phyloP scores from a whole-genome alignment of 2,888 invertebrate species.

The Nyleta sp. region DNA sequence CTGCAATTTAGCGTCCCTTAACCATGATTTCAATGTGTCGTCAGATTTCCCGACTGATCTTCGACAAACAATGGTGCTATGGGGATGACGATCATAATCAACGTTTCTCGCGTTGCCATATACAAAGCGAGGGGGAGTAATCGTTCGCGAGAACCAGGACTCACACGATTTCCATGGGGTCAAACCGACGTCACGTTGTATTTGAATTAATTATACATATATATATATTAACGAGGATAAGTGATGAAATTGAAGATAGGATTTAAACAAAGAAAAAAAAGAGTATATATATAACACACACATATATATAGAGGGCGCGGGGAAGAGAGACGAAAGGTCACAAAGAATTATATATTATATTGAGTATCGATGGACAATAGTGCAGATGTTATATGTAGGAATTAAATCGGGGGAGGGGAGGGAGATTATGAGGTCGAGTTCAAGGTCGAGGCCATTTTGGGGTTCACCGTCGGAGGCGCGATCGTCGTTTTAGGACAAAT shows the following conservation, averaged over 20 bases:
- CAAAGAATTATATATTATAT: constrained; percentile 68
- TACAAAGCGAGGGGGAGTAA: not conserved
- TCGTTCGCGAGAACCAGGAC: constrained; percentile 16
- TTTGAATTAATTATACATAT: constrained; percentile 52
- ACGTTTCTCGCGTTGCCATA: constrained; percentile 47
- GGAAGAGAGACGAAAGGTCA: constrained; percentile 53
- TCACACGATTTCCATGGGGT: constrained; percentile 39
- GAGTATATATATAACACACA: constrained; percentile 46
- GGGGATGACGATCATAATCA: constrained; percentile 17
- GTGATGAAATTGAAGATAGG: constrained; percentile 11
- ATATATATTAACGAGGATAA: constrained; percentile 57
- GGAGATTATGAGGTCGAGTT: constrained; percentile 31
- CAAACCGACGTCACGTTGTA: constrained; percentile 39
- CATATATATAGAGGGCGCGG: constrained; percentile 43
- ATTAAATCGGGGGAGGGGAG: constrained; percentile 19
- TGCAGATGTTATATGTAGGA: constrained; percentile 64
- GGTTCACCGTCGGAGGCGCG: constrained; percentile 29
- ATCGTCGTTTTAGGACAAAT: constrained; percentile 49
- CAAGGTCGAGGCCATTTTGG: constrained; percentile 25
- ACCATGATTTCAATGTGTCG: constrained; percentile 28
- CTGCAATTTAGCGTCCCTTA: too few relatives aligned
- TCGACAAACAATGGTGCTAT: constrained; percentile 56
- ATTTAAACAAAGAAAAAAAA: constrained; percentile 35
- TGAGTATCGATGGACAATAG: constrained; percentile 78
- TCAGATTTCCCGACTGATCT: not conserved